These are phyloP conservation scores for Chloromyia formosa DNA, from an alignment of 2,888 invertebrate genomes.

Conservation along the genomic window DNA sequence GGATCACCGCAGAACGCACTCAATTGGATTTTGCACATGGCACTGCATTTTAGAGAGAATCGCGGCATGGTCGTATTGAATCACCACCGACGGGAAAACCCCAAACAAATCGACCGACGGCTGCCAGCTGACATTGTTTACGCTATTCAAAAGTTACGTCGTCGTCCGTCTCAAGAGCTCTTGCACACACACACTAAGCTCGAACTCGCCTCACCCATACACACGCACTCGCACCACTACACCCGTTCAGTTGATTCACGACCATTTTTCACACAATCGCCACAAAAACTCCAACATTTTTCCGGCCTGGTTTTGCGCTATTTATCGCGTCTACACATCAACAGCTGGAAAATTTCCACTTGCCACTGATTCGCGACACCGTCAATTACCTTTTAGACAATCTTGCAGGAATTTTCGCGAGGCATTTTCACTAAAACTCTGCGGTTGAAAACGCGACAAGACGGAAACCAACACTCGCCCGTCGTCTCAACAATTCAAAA, in stretches of 20 bases:
- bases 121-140: conserved; percentile 43
- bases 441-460: not conserved
- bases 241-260: conserved; percentile 12
- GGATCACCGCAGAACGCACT: not conserved
- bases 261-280: conserved; percentile 25
- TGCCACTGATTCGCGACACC: not conserved
- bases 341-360: not conserved
- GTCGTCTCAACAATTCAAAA: conserved; percentile 36
- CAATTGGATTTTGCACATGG: not conserved
- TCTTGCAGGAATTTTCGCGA: conserved; percentile 18
- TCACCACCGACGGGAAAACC: conserved; percentile 36
- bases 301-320: not conserved
- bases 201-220: not conserved
- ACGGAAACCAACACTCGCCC: conserved; percentile 16
- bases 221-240: conserved; percentile 21
- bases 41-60: not conserved
- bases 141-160: conserved; percentile 1
- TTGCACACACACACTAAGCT: not conserved
- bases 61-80: not conserved
- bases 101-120: conserved; percentile 37
- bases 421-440: conserved; percentile 9
- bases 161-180: not conserved
- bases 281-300: not conserved
- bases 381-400: not conserved
- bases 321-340: not conserved